These are phyloP conservation scores for Yponomeuta plumbellus DNA, from an alignment of 2,888 invertebrate genomes.

Conservation along the genomic window DNA sequence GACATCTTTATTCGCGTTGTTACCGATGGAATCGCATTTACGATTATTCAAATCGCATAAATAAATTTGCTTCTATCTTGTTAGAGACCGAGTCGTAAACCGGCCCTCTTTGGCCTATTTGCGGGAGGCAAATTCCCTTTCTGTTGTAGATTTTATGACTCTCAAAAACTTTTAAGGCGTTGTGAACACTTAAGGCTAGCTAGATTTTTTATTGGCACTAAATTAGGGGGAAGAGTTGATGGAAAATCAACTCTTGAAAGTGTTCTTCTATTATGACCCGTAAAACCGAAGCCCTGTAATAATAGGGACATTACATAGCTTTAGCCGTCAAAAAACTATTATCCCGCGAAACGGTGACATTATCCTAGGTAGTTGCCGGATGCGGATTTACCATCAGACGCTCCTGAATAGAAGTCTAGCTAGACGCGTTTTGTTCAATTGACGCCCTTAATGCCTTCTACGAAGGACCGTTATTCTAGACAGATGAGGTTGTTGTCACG, in stretches of 20 bases:
- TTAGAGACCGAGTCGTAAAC: conserved; percentile 11
- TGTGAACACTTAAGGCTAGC: not conserved
- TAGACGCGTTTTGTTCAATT: not conserved
- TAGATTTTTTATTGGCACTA: not conserved
- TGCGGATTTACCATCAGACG: not conserved
- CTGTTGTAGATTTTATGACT: conserved; percentile 1
- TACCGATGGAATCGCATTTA: conserved; percentile 9
- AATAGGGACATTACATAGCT: conserved; percentile 43
- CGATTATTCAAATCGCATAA: conserved; percentile 16
- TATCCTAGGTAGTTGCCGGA: not conserved
- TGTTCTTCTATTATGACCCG: conserved; percentile 25
- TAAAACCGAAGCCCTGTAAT: conserved; percentile 49
- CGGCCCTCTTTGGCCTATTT: conserved; percentile 15
- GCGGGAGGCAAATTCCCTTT: conserved; percentile 7
- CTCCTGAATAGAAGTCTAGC: not conserved
- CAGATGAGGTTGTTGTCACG: conserved; percentile 1
- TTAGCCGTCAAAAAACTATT: conserved; percentile 47
- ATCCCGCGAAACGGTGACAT: conserved; percentile 35
- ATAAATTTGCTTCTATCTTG: conserved; percentile 14
- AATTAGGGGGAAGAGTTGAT: not conserved
- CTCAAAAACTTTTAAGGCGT: conserved; percentile 14
- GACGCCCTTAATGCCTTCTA: not conserved
- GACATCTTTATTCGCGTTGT: conserved; percentile 10
- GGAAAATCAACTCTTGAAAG: not conserved
- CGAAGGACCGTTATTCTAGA: not conserved